phyloP scores from a whole-genome alignment of 2,797 vertebrate genomes.

The Anabacerthia variegaticeps region DNA sequence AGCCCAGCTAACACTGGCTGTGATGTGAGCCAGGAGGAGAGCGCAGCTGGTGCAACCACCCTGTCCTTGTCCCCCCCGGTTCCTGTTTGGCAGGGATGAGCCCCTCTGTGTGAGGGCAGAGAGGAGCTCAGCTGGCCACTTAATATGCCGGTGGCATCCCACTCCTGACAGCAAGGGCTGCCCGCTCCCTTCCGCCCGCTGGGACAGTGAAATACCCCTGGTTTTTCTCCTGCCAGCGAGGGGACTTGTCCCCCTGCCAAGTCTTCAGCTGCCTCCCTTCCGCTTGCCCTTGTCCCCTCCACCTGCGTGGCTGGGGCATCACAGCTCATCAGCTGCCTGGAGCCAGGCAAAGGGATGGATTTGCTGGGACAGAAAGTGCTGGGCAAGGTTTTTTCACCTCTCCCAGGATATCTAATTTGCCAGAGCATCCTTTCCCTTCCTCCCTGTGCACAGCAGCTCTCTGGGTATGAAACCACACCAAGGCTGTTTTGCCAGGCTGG shows the following conservation, averaged over 20 bases:
- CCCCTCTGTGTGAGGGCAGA: neutral
- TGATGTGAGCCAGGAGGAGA: neutral
- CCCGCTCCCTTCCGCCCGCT: neutral
- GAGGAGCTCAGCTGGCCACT: constrained; percentile 14
- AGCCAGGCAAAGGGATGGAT: neutral
- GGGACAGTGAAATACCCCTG: neutral
- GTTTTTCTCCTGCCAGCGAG: neutral
- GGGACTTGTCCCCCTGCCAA: neutral
- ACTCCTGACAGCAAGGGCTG: neutral
- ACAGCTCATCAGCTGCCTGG: neutral
- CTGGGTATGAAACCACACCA: neutral
- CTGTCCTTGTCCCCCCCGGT: neutral
- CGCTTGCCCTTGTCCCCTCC: neutral
- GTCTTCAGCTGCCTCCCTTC: neutral
- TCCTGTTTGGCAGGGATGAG: constrained; percentile 48
- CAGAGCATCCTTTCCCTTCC: neutral
- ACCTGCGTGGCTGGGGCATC: neutral
- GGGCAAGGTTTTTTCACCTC: neutral
- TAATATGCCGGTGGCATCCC: neutral
- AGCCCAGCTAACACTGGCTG: neutral
- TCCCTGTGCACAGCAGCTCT: rapidly evolving
- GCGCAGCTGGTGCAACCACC: neutral
- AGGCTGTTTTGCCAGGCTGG: neutral
- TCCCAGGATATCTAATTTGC: neutral
- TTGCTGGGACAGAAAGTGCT: neutral